phyloP scores from a whole-genome alignment of 2,888 invertebrate genomes.

The Lycaena phlaeas region DNA sequence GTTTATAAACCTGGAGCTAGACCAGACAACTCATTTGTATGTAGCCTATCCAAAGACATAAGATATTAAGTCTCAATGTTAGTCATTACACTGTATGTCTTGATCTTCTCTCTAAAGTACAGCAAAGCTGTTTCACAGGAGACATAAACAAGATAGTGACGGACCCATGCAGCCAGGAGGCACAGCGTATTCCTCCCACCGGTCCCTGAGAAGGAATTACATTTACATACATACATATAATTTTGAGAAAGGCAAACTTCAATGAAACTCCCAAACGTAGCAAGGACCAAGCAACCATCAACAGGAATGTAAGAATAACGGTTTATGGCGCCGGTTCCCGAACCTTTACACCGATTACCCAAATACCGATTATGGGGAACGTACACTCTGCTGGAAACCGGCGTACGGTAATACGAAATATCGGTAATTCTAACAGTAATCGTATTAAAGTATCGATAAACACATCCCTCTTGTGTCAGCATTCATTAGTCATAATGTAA shows the following conservation, averaged over 20 bases:
- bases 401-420: not conserved
- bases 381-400: slow-evolving; percentile 16
- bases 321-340: slow-evolving; percentile 1
- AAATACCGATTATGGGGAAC: slow-evolving; percentile 22
- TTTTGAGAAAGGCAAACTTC: not conserved
- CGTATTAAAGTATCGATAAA: not conserved
- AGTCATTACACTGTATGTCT: too few species aligned
- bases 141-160: too few species aligned
- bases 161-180: too few species aligned
- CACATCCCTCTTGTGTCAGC: not conserved
- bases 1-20: too few species aligned
- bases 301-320: slow-evolving; percentile 3
- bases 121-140: too few species aligned
- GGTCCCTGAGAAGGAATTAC: too few species aligned
- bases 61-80: too few species aligned
- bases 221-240: not conserved
- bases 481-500: not conserved
- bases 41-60: too few species aligned
- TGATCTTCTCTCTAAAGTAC: too few species aligned
- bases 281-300: slow-evolving; percentile 1
- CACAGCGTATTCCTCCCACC: too few species aligned
- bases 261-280: not conserved
- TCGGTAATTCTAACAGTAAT: not conserved
- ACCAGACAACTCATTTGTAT: too few species aligned
- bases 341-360: slow-evolving; percentile 17